Evolutionary conservation across 2,797 vertebrate genomes (phyloP), one percentile per base, ranked within the genome.

Genomic region (Aselliscus stoliczkanus): DNA sequence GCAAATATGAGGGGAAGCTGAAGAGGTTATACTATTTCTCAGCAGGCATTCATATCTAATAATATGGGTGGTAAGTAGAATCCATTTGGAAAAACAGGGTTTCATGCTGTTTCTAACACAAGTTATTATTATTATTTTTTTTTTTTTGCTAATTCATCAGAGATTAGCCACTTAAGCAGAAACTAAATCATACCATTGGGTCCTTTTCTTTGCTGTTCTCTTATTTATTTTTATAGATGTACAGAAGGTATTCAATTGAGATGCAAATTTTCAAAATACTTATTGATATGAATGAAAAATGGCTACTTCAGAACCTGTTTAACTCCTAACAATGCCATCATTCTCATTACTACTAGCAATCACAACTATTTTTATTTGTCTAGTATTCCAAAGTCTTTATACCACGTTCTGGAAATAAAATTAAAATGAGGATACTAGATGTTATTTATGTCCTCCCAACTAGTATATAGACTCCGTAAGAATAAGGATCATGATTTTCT

Each of bases 61-160:
- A 69, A 73, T 64, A 65, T 84, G 50, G 11, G 39, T 50, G 37
- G 54, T 54, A 93, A 83, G 31, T 67, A 87, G 62, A 90, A 94
- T 92, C 21, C 39, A 90, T 73, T 95, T 94, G 15, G 56, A 65
- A n/a, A 97, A 96, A 77, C 25, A 91, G 18, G 12, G 14, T 73
- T 67, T 95, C 2, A 5, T 70, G 39, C 6, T 77, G 11, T 93
- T 92, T 90, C n/a, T 92, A 76, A 89, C 75, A 4, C 7, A 86
- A 70, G 42, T 90, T 81, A 10, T 21, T n/a, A n/a, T n/a, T n/a
- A 14, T 27, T 54, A 88, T 21, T 67, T 70, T 69, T 12, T 20
- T 23, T n/a, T 70, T 70, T 94, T 90, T 25, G 6, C 47, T 93
- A 90, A 92, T 85, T 93, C 29, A 34, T 91, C 18, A 60, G 60